Evolutionary conservation across 1,140 invertebrate species (phyloP).

Genomic region (Cylas formicarius): DNA sequence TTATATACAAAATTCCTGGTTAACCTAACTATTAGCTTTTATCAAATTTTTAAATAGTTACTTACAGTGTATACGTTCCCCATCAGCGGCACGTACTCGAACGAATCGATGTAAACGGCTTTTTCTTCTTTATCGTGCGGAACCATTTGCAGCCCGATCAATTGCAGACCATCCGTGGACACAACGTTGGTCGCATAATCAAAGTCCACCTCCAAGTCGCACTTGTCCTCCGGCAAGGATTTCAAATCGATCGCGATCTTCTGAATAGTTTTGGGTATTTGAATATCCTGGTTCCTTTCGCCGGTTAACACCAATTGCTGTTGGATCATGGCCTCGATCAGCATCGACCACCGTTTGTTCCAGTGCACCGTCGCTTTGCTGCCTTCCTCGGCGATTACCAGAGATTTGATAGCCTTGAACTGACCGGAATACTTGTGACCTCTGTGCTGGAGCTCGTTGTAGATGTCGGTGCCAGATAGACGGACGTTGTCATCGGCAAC

Average conservation of each 20-base stretch:
- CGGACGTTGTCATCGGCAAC: constrained; percentile 41
- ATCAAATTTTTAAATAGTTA: no score
- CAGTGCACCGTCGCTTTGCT: constrained; percentile 23
- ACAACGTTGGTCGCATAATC: constrained; percentile 34
- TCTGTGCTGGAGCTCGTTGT: constrained; percentile 83
- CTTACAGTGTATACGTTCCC: constrained; percentile 17
- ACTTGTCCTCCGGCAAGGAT: constrained; percentile 26
- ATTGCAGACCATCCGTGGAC: constrained; percentile 31
- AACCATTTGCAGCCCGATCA: constrained; percentile 29
- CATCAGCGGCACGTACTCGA: constrained; percentile 30
- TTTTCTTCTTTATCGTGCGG: constrained; percentile 22
- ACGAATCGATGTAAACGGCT: constrained; percentile 27
- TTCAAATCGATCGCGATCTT: constrained; percentile 32
- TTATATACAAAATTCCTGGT: no score
- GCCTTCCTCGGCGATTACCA: constrained; percentile 31
- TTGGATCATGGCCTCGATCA: constrained; percentile 37
- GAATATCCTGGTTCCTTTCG: constrained; percentile 33
- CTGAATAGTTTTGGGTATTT: constrained; percentile 31
- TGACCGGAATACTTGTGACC: constrained; percentile 74
- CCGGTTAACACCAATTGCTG: constrained; percentile 34
- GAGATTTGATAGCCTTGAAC: constrained; percentile 32
- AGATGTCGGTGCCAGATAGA: constrained; percentile 68
- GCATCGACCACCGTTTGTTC: constrained; percentile 31
- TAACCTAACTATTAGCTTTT: no score
- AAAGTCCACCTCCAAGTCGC: constrained; percentile 29